phyloP scores from a whole-genome alignment of 2,888 invertebrate species.

The Ophioninae sp. region DNA sequence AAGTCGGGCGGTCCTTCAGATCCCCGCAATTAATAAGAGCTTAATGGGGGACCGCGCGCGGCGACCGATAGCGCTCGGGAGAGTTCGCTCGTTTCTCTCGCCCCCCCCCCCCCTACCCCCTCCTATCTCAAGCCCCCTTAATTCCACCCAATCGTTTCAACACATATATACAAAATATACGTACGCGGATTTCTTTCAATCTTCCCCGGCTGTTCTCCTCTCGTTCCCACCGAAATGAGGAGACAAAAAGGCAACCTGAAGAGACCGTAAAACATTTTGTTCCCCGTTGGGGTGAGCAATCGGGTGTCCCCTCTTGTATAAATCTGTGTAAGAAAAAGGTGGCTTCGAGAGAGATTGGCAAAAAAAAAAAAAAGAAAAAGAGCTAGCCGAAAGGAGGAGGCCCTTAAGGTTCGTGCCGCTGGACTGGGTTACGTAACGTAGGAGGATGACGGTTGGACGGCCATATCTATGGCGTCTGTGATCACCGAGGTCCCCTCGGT shows the following conservation, averaged over 20 bases:
- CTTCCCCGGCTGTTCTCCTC: slow-evolving; percentile 52
- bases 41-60: slow-evolving; percentile 76
- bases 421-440: not conserved
- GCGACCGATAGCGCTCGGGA: slow-evolving; percentile 73
- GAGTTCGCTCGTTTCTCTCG: slow-evolving; percentile 52
- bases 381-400: slow-evolving; percentile 59
- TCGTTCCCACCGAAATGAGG: slow-evolving; percentile 61
- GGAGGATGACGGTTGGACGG: not conserved
- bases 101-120: slow-evolving; percentile 43
- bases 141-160: slow-evolving; percentile 48
- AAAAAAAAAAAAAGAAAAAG: slow-evolving; percentile 67
- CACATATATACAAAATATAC: slow-evolving; percentile 25
- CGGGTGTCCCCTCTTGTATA: slow-evolving; percentile 1
- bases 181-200: slow-evolving; percentile 54
- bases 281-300: slow-evolving; percentile 61
- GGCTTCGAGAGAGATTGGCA: slow-evolving; percentile 71
- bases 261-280: slow-evolving; percentile 76
- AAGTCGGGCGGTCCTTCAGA: slow-evolving; percentile 78
- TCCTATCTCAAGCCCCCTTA: slow-evolving; percentile 46
- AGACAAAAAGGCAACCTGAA: slow-evolving; percentile 70
- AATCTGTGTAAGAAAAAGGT: slow-evolving; percentile 55
- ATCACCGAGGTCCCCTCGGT: not conserved
- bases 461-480: not conserved
- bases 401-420: slow-evolving; percentile 26
- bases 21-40: slow-evolving; percentile 80